These are phyloP conservation scores for Tanypteryx hageni DNA, from an alignment of 2,888 invertebrate genomes.

Conservation along the genomic window DNA sequence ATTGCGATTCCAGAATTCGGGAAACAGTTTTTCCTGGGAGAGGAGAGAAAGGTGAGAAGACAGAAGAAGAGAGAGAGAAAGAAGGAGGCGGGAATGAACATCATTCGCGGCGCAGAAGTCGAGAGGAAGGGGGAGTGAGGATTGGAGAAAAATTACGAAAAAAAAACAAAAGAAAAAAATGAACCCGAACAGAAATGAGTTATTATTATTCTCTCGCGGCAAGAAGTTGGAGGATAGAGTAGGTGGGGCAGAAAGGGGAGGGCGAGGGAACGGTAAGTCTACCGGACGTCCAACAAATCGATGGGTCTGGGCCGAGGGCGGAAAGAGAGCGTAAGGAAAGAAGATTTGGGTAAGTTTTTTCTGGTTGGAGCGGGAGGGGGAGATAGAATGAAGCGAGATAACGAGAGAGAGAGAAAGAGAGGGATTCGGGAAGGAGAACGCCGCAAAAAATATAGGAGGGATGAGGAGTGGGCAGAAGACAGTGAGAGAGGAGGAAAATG, in stretches of 20 bases:
- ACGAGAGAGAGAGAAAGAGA: no score
- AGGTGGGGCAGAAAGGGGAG: neutral
- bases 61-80: neutral
- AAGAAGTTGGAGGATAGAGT: slow-evolving; percentile 5
- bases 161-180: neutral
- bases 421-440: no score
- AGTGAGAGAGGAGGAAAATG: slow-evolving; percentile 2
- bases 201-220: slow-evolving; percentile 36
- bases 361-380: no score
- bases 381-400: no score
- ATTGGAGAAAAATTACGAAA: neutral
- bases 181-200: neutral
- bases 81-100: neutral
- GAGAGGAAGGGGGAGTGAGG: neutral
- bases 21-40: slow-evolving; percentile 1
- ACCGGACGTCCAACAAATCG: neutral
- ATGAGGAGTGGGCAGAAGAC: no score
- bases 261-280: neutral
- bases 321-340: neutral
- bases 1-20: slow-evolving; percentile 29
- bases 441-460: no score
- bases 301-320: neutral
- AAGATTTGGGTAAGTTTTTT: neutral
- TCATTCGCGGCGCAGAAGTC: neutral
- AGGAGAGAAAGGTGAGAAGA: neutral